Base-by-base conservation (phyloP, 2,797 vertebrate species). In the Tapera naevia region DNA sequence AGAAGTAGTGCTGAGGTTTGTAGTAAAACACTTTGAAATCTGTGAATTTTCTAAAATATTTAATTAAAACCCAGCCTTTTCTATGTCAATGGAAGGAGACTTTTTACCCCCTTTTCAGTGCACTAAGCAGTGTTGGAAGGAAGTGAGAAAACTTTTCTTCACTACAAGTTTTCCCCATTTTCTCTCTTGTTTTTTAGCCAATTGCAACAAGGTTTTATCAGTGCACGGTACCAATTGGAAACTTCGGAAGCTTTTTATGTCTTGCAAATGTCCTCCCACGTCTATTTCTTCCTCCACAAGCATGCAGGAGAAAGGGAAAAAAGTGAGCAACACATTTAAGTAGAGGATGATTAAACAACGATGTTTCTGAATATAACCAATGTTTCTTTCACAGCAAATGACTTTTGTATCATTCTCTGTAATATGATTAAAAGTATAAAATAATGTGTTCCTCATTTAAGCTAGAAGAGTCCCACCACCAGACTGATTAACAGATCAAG, bases 231-330 rank as follows among this genome's bases (percentile, higher is more conserved):
- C 83, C 93, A 86, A 5, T 33, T 93, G 91, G 88, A 96, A 96
- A 83, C 54, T 93, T 91, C 80, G 89, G 88, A 91, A 93, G 93
- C 91, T 91, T 96, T 93, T 96, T 94, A 80, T 93, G 86, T 91
- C 86, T 93, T 96, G 80, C 65, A 95, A 86, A 94, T 60, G 88
- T 96, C 91, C 93, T 94, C 91, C 94, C 88, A 96, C 95, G 65
- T 89, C 61, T 89, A 50, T 3, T 65, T 72, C 86, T 93, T 95
- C 88, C 93, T 61, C 78, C 23, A 8, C 90, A 73, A 80, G 88
- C 69, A 32, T 39, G 56, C 35, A 85, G 66, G 60, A 94, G 84
- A 92, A 91, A n/a, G 45, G 64, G 32, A 92, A 74, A 73, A 89
- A 96, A 91, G 35, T 80, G 86, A 97, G 89, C 86, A 89, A 33